Evolutionary conservation across 2,797 vertebrate genomes (phyloP).

Genomic region (Coregonus suidteri): DNA sequence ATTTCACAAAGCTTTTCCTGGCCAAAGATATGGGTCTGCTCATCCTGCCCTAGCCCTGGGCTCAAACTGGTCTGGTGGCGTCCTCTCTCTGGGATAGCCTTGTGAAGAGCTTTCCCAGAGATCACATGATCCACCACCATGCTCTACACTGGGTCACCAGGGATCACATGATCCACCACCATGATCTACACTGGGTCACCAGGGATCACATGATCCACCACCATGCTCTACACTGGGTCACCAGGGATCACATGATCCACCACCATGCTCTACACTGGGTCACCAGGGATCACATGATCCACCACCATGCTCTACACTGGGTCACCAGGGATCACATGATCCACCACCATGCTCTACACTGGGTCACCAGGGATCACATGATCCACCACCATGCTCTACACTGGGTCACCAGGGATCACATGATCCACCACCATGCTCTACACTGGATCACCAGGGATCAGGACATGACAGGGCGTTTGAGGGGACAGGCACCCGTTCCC

Average conservation of each 20-base stretch:
- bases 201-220: not conserved
- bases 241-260: too few relatives aligned
- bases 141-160: too few relatives aligned
- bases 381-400: too few relatives aligned
- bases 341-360: not conserved
- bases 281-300: not conserved
- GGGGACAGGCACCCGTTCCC: conserved; percentile 57
- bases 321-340: too few relatives aligned
- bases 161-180: too few relatives aligned
- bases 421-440: conserved; percentile 1
- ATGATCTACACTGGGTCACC: not conserved
- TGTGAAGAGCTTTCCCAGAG: not conserved
- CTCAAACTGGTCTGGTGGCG: not conserved
- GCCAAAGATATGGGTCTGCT: too few relatives aligned
- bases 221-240: too few relatives aligned
- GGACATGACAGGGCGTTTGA: conserved; percentile 41
- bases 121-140: too few relatives aligned
- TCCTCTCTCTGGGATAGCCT: not conserved
- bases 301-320: too few relatives aligned
- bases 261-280: not conserved
- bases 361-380: not conserved
- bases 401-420: too few relatives aligned
- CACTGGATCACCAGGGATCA: conserved; percentile 6
- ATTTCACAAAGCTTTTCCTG: conserved; percentile 10
- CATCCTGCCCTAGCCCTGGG: too few relatives aligned